Base-by-base conservation (phyloP, 2,888 invertebrate genomes). In the Leptopilina myrica region DNA sequence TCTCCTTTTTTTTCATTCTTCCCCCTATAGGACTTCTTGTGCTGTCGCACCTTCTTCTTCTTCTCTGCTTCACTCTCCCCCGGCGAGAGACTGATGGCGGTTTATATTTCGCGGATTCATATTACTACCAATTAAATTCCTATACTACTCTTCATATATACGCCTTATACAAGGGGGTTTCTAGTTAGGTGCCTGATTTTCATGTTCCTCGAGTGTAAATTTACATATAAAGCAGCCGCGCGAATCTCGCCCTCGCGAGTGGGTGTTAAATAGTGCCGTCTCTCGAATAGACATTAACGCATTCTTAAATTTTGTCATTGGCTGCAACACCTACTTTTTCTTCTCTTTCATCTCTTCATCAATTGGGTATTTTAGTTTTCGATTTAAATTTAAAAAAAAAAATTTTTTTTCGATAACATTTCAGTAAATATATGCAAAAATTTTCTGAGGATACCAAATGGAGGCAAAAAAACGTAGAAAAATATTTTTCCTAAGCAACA, bases 71-170 rank as follows among this genome's bases (percentile, higher is more conserved):
- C 8, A 69, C 11, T 53, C 76, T 76, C 73, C 62, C 76, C 59
- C 56, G 75, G 67, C 84, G 85, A 83, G 87, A 87, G 89, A 88
- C 86, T 85, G 87, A 89, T 87, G 89, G 88, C 85, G 88, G 89
- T 87, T 88, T 89, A 86, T 87, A 87, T 89, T 89, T 89, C 89
- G 87, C 82, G 89, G 89, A 89, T 87, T 89, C 89, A 86, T 89
- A 89, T 89, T 89, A 89, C 89, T 87, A 87, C 88, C 89, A 89
- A 89, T 89, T 89, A 89, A 89, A 89, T 86, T 88, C 89, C 86
- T 87, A 88, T 88, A 86, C 87, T 82, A 84, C 83, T 82, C 81
- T 67, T 78, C 80, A 85, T 85, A 86, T 85, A 86, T 86, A 85
- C 86, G 86, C 86, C 84, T 89, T 87, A 33, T 33, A 87, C 80